Evolutionary conservation across 2,888 invertebrate genomes (phyloP).

Genomic region (Oscheius myriophilus): DNA sequence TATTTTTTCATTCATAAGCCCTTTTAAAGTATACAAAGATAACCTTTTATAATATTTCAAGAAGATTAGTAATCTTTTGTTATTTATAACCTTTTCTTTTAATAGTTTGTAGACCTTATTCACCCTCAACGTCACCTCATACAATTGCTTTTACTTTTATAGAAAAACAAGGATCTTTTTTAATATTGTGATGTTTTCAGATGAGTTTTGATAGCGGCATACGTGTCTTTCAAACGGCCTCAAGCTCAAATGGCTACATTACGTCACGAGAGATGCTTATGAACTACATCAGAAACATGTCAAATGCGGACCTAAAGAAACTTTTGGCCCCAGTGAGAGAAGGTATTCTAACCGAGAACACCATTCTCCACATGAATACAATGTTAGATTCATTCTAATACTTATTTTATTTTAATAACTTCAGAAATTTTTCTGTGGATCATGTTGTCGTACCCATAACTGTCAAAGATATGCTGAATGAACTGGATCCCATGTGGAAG

Average conservation of each 20-base stretch:
- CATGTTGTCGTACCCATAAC: conserved; percentile 58
- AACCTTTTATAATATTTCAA: no score
- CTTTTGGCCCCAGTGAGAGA: conserved; percentile 55
- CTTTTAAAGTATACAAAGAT: no score
- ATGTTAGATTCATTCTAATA: conserved; percentile 35
- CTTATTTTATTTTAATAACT: conserved; percentile 4
- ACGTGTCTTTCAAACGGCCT: conserved; percentile 32
- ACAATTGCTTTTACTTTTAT: no score
- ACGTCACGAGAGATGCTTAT: conserved; percentile 49
- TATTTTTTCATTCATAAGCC: background rate
- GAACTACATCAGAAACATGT: conserved; percentile 50
- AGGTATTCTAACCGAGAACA: conserved; percentile 56
- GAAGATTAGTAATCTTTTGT: no score
- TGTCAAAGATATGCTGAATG: conserved; percentile 51
- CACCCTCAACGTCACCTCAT: no score
- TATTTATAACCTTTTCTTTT: no score
- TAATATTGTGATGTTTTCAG: background rate
- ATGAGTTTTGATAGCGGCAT: conserved; percentile 22
- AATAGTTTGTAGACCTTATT: no score
- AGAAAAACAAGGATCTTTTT: no score
- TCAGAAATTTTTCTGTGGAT: conserved; percentile 61
- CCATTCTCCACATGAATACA: conserved; percentile 58
- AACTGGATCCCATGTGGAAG: conserved; percentile 54
- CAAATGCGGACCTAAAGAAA: conserved; percentile 46
- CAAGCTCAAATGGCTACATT: conserved; percentile 46